Conservation (phyloP, 2,888 invertebrate species). For the Lasioglossum calceatum region DNA sequence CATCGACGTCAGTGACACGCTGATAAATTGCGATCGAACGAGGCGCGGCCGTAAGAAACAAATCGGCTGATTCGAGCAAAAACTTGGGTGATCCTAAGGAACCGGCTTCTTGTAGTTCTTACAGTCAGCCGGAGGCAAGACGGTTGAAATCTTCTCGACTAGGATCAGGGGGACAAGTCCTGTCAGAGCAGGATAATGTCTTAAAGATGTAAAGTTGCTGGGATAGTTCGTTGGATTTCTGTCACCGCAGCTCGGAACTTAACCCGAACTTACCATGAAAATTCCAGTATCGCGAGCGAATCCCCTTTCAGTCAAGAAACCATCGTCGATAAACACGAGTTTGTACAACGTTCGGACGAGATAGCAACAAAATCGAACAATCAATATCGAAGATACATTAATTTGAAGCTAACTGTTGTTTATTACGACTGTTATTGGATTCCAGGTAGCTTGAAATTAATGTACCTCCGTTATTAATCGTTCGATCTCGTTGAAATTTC, state of each 20-base stretch:
- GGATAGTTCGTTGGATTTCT: conserved; percentile 29
- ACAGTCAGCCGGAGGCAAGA: neutral
- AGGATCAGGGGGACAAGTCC: conserved; percentile 29
- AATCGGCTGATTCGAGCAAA: conserved; percentile 54
- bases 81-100: conserved; percentile 38
- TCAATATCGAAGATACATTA: conserved; percentile 1
- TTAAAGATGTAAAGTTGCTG: conserved; percentile 34
- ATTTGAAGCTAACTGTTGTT: neutral
- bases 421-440: neutral
- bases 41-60: conserved; percentile 20
- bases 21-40: conserved; percentile 62
- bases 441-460: neutral
- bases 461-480: conserved; percentile 2
- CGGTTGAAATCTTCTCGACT: conserved; percentile 26
- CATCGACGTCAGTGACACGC: conserved; percentile 17
- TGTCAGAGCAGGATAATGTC: conserved; percentile 40
- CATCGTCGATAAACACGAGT: neutral
- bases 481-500: conserved; percentile 2
- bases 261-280: conserved; percentile 48
- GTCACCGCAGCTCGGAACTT: conserved; percentile 49
- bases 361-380: neutral
- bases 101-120: conserved; percentile 31
- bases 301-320: neutral
- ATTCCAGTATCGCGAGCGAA: conserved; percentile 31
- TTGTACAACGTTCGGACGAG: neutral